Conservation (phyloP, 2,113 vertebrate species). For the Cyphotilapia sp. region DNA sequence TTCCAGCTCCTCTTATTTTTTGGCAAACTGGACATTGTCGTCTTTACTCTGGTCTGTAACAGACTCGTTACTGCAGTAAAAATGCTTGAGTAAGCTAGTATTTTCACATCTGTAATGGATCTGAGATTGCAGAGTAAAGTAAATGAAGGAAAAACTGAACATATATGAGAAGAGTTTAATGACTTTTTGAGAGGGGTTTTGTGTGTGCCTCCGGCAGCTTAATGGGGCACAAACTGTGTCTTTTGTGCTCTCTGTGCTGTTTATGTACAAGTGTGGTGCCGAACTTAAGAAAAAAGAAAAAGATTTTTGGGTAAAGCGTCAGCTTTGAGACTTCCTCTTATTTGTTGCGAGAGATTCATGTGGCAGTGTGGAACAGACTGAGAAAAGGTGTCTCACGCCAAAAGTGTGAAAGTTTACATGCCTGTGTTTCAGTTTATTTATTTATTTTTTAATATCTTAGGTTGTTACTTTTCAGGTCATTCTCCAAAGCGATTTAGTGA, state of each 20-base stretch:
- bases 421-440: neutral
- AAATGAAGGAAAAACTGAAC: neutral
- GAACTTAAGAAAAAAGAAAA: neutral
- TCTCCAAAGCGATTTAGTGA: neutral
- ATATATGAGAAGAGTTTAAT: neutral
- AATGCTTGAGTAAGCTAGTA: neutral
- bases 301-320: neutral
- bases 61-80: neutral
- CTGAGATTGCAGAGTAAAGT: neutral
- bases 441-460: neutral
- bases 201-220: neutral
- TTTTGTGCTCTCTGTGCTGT: neutral
- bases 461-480: neutral
- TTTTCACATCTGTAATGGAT: neutral
- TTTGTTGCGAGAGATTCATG: neutral
- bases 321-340: neutral
- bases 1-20: neutral
- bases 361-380: neutral
- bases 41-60: neutral
- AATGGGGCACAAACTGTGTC: neutral
- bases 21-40: neutral
- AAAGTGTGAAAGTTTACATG: neutral
- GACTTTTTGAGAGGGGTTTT: neutral
- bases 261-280: neutral
- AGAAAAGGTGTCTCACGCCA: neutral